Base-by-base conservation (phyloP, 1,140 invertebrate genomes). In the Cyphomyrmex costatus region DNA sequence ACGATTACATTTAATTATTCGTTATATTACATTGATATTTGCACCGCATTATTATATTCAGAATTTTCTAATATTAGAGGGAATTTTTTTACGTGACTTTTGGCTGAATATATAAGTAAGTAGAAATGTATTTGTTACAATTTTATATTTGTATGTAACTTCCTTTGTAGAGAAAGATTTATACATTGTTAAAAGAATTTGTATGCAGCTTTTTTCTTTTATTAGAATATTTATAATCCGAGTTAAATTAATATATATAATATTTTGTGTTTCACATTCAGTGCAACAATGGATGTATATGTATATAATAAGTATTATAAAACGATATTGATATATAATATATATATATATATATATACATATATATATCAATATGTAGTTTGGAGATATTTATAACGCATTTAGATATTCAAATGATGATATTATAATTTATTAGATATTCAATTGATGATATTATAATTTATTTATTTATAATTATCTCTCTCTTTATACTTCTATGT, bases 341-440 rank as follows among this genome's bases (percentile, higher is more conserved):
- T n/a, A n/a, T n/a, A n/a, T n/a, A n/a, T n/a, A n/a, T n/a, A n/a
- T n/a, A n/a, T n/a, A n/a, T n/a, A n/a, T n/a, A n/a, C n/a, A n/a
- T n/a, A n/a, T n/a, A 21, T 63, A 12, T 19, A 19, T 33, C 6
- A 2, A 21, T 33, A 8, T n/a, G 21, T n/a, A 80, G 49, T 82
- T 3, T 24, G 12, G 5, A 33, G 19, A 30, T 4, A 58, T 46
- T 73, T 53, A 3, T 0, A 56, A 19, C 14, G 21, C n/a, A 42
- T 71, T 73, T 71, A 46, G 10, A 56, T 82, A 24, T 27, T 16
- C 16, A 16, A 70, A 70, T 42, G 36, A 30, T 7, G 10, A 16
- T 49, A 33, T 83, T 24, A 83, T 61, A 83, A 83, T 83, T 83
- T n/a, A n/a, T n/a, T n/a, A n/a, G n/a, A n/a, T n/a, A n/a, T n/a